These are phyloP conservation scores for Pterostichus madidus DNA, from an alignment of 2,888 invertebrate species.

Conservation along the genomic window DNA sequence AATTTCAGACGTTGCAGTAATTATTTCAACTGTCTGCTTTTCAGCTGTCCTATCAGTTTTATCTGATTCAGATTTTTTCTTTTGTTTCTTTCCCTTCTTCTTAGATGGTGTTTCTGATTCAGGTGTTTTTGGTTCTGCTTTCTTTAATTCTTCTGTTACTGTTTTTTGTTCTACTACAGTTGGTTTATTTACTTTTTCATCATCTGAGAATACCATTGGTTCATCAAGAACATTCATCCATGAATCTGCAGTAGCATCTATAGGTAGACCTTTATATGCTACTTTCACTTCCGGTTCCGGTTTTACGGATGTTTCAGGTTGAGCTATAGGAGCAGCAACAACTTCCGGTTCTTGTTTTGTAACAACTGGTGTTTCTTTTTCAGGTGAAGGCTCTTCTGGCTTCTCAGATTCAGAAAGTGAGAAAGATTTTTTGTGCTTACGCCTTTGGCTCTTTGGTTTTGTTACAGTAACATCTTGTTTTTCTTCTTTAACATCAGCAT, in stretches of 20 bases:
- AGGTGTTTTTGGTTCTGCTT: constrained; percentile 2
- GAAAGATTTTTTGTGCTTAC: constrained; percentile 43
- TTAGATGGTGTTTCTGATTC: constrained; percentile 16
- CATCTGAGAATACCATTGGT: constrained; percentile 71
- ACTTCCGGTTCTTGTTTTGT: too few relatives aligned
- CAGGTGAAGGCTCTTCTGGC: background rate
- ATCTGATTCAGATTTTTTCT: constrained; percentile 19
- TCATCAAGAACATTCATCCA: constrained; percentile 71
- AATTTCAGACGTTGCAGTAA: constrained; percentile 16
- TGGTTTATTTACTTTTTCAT: constrained; percentile 57
- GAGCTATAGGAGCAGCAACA: background rate
- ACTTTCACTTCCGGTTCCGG: constrained; percentile 8
- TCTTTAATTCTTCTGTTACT: constrained; percentile 24
- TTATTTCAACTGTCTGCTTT: background rate
- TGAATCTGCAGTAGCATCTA: constrained; percentile 69
- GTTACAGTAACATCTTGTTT: background rate
- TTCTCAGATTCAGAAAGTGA: constrained; percentile 52
- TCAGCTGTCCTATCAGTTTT: background rate
- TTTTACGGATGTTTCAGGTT: background rate
- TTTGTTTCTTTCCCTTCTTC: constrained; percentile 37
- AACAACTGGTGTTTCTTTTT: background rate
- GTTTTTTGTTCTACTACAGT: background rate
- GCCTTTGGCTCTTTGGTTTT: constrained; percentile 14
- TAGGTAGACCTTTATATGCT: constrained; percentile 69
- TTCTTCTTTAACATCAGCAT: constrained; percentile 17